Conservation (phyloP, 37 sponge, comb jelly and placozoan genomes). For the Ianthella basta region DNA sequence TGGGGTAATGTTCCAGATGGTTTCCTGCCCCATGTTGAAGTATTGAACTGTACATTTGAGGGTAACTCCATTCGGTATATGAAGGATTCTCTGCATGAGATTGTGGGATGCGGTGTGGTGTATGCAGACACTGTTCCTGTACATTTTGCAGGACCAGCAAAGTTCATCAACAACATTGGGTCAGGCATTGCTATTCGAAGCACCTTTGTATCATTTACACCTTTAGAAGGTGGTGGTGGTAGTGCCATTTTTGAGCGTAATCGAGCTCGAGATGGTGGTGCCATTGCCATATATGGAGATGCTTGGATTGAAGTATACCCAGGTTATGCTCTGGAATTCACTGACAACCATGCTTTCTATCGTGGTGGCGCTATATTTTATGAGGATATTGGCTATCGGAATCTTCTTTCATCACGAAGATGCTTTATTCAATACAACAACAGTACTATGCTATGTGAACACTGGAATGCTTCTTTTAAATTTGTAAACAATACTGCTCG, state of each 20-base stretch:
- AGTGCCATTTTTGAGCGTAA: slow-evolving; percentile 17
- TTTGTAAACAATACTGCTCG: slow-evolving; percentile 53
- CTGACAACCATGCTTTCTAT: slow-evolving; percentile 6
- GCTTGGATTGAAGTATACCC: slow-evolving; percentile 2
- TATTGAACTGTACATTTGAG: background rate
- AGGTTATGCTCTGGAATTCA: background rate
- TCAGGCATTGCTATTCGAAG: slow-evolving; percentile 34
- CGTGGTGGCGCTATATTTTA: slow-evolving; percentile 44
- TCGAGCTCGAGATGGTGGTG: slow-evolving; percentile 36
- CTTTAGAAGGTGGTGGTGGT: too few relatives aligned
- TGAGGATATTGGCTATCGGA: slow-evolving; percentile 6
- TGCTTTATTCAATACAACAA: slow-evolving; percentile 57
- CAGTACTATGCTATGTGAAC: background rate
- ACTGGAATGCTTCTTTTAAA: slow-evolving; percentile 30
- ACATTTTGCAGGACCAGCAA: slow-evolving; percentile 3
- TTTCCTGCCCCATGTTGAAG: background rate
- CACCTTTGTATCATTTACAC: slow-evolving; percentile 9
- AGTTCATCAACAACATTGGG: slow-evolving; percentile 36
- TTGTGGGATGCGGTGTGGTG: slow-evolving; percentile 43
- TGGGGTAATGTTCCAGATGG: background rate
- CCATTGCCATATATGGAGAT: slow-evolving; percentile 43
- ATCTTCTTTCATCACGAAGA: slow-evolving; percentile 32
- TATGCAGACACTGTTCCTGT: slow-evolving; percentile 38
- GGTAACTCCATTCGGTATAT: background rate
- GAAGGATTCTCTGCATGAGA: too few relatives aligned